These are phyloP conservation scores for Parotocinclus haroldoi DNA, from an alignment of 2,797 vertebrate species.

Conservation along the genomic window DNA sequence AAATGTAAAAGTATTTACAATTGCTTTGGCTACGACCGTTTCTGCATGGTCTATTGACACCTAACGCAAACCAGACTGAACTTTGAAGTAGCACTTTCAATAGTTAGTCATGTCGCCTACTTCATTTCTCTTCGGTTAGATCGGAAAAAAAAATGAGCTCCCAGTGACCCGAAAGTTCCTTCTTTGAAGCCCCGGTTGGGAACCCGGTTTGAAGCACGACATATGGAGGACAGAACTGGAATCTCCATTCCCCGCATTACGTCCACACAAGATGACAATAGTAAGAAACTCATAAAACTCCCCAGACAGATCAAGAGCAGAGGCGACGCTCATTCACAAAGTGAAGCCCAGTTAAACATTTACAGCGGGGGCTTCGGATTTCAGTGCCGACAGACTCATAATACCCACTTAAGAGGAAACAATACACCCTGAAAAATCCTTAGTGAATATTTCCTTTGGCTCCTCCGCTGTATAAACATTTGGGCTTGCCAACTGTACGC, in stretches of 20 bases:
- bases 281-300: slow-evolving; percentile 8
- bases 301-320: neutral
- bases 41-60: no score
- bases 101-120: no score
- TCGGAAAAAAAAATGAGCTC: no score
- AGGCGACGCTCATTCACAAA: slow-evolving; percentile 10
- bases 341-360: neutral
- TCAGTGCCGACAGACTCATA: slow-evolving; percentile 21
- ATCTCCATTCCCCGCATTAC: slow-evolving; percentile 4
- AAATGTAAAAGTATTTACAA: no score
- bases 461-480: slow-evolving; percentile 17
- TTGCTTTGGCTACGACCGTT: no score
- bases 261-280: slow-evolving; percentile 2
- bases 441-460: slow-evolving; percentile 17
- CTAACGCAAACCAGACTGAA: no score
- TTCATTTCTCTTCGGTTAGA: no score
- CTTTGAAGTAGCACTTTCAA: no score
- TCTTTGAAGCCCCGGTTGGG: slow-evolving; percentile 9
- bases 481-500: neutral
- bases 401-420: slow-evolving; percentile 13
- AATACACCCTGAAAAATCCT: neutral
- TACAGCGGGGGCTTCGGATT: slow-evolving; percentile 6
- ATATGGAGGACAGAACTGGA: slow-evolving; percentile 6
- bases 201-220: neutral
- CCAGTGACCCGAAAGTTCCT: neutral